Evolutionary conservation across 37 sponge, comb jelly and placozoan genomes (phyloP).

Genomic region (Eunapius fragilis): DNA sequence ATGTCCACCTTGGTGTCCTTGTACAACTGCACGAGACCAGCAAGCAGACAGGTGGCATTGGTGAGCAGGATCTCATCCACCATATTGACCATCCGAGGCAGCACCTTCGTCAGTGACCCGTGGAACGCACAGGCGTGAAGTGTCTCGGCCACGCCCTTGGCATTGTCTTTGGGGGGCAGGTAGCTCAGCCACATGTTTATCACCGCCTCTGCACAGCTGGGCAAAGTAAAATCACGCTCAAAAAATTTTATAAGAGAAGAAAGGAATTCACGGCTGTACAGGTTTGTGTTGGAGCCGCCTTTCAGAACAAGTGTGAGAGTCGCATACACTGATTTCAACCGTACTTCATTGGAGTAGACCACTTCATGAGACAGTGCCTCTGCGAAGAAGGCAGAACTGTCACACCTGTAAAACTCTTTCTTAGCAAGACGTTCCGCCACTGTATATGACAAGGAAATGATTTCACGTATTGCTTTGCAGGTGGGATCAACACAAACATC

Average conservation of each 20-base stretch:
- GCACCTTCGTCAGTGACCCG: constrained; percentile 16
- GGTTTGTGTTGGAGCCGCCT: neutral
- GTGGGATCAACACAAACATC: neutral
- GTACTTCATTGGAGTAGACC: constrained; percentile 11
- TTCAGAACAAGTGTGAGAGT: constrained; percentile 35
- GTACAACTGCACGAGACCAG: constrained; percentile 17
- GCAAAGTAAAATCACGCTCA: constrained; percentile 19
- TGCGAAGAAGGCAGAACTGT: constrained; percentile 37
- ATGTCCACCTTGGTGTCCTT: constrained; percentile 24
- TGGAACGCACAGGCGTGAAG: constrained; percentile 25
- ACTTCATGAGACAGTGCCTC: constrained; percentile 33
- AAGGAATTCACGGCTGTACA: constrained; percentile 32
- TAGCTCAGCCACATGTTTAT: constrained; percentile 26
- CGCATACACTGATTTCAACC: constrained; percentile 27
- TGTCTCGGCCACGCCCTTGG: constrained; percentile 5
- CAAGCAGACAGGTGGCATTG: constrained; percentile 20
- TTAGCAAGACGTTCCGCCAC: too few relatives aligned
- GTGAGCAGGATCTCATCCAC: neutral
- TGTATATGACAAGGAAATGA: neutral
- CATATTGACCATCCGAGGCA: neutral
- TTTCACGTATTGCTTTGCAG: constrained; percentile 31
- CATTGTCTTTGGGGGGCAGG: constrained; percentile 12
- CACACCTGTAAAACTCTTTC: neutral
- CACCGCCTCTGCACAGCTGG: neutral
- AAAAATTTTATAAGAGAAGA: constrained; percentile 24